These are phyloP conservation scores for Diarsia rubi DNA, from an alignment of 2,888 invertebrate species.

Conservation along the genomic window DNA sequence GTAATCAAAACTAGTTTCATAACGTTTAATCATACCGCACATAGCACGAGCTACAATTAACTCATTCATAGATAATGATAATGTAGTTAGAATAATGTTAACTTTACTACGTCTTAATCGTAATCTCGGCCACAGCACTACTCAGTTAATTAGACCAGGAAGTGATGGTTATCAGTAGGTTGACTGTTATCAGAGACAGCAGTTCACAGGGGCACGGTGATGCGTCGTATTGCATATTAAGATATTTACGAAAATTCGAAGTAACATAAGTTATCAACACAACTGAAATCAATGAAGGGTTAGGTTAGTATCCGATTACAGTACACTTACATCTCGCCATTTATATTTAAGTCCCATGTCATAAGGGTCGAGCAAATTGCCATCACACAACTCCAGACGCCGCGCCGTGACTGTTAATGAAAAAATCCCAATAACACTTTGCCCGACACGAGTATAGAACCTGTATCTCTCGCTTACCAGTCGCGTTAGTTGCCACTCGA, in stretches of 20 bases:
- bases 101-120: constrained; percentile 42
- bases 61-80: constrained; percentile 21
- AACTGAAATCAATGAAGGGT: too few relatives aligned
- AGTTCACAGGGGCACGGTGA: constrained; percentile 42
- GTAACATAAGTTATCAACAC: not conserved
- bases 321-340: too few relatives aligned
- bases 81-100: constrained; percentile 14
- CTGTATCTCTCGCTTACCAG: too few relatives aligned
- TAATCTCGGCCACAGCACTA: constrained; percentile 35
- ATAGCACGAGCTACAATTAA: constrained; percentile 47
- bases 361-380: not conserved
- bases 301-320: too few relatives aligned
- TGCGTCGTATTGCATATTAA: constrained; percentile 28
- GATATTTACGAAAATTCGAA: not conserved
- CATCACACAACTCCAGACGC: not conserved
- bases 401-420: too few relatives aligned
- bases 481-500: not conserved
- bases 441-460: too few relatives aligned
- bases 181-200: not conserved
- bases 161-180: constrained; percentile 16
- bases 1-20: not conserved
- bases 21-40: not conserved
- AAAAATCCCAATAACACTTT: not conserved
- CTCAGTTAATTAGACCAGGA: constrained; percentile 29
- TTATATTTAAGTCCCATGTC: not conserved